Conservation (phyloP, 2,888 invertebrate species). For the Hirtodrosophila cameraria region DNA sequence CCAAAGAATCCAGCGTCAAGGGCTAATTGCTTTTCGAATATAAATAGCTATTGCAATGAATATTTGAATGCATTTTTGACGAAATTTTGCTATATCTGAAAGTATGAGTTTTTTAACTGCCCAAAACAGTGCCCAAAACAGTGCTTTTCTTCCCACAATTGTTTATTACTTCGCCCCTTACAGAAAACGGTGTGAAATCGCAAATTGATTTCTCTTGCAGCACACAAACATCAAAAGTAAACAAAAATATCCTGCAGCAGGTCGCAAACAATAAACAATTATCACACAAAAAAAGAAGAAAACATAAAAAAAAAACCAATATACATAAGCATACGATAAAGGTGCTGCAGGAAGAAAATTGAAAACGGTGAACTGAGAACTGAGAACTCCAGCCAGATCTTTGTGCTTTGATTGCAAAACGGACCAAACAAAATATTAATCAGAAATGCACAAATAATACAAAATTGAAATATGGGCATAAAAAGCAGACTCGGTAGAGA, state of each 20-base stretch:
- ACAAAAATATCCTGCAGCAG: background rate
- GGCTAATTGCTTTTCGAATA: too few species aligned
- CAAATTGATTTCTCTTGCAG: slow-evolving; percentile 17
- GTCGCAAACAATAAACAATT: slow-evolving; percentile 3
- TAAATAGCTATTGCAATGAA: too few species aligned
- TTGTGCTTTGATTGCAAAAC: slow-evolving; percentile 50
- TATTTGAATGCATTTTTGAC: too few species aligned
- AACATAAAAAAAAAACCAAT: slow-evolving; percentile 12
- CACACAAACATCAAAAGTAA: background rate
- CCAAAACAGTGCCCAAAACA: too few species aligned
- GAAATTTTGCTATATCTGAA: too few species aligned
- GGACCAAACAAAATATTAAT: slow-evolving; percentile 33
- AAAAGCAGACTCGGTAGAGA: slow-evolving; percentile 14
- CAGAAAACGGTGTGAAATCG: slow-evolving; percentile 14
- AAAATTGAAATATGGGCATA: background rate
- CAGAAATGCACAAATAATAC: slow-evolving; percentile 6
- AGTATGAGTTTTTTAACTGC: too few species aligned
- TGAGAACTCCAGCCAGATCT: background rate
- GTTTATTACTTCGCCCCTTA: background rate
- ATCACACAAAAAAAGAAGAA: slow-evolving; percentile 4
- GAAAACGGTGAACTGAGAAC: background rate
- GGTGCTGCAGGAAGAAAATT: background rate
- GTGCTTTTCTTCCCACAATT: slow-evolving; percentile 3
- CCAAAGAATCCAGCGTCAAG: too few species aligned
- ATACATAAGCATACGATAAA: slow-evolving; percentile 12